These are phyloP conservation scores for Rhyzopertha dominica DNA, from an alignment of 1,140 invertebrate species.

Conservation along the genomic window DNA sequence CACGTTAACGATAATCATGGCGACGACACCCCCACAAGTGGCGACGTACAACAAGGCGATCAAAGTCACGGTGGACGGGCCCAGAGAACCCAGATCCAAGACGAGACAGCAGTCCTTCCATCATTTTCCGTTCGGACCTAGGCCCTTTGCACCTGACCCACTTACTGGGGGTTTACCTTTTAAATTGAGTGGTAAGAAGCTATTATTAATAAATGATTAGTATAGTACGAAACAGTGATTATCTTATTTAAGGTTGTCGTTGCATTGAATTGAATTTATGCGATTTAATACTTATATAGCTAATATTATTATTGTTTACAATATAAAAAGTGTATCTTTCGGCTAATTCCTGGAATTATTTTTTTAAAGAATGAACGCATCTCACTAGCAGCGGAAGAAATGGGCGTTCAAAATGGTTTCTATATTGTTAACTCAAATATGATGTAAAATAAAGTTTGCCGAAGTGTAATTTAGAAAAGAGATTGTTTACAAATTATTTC, in stretches of 20 bases:
- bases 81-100: slow-evolving; percentile 91
- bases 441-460: too few relatives aligned
- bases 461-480: too few relatives aligned
- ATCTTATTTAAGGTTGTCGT: background rate
- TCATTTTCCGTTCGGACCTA: slow-evolving; percentile 78
- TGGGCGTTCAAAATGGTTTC: too few relatives aligned
- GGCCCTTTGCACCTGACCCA: slow-evolving; percentile 72
- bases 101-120: slow-evolving; percentile 80
- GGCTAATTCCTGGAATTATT: background rate
- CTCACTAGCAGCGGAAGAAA: too few relatives aligned
- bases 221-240: slow-evolving; percentile 1
- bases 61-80: slow-evolving; percentile 98
- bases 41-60: slow-evolving; percentile 93
- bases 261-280: background rate
- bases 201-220: slow-evolving; percentile 7
- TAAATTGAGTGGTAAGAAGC: slow-evolving; percentile 72
- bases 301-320: background rate
- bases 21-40: slow-evolving; percentile 87
- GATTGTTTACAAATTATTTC: too few relatives aligned
- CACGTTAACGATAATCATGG: slow-evolving; percentile 90
- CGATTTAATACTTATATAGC: background rate
- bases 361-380: too few relatives aligned
- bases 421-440: too few relatives aligned
- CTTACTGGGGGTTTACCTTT: slow-evolving; percentile 74
- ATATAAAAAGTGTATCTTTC: slow-evolving; percentile 4